Base-by-base conservation (phyloP, 2,113 vertebrate genomes). In the Alligator sinensis region DNA sequence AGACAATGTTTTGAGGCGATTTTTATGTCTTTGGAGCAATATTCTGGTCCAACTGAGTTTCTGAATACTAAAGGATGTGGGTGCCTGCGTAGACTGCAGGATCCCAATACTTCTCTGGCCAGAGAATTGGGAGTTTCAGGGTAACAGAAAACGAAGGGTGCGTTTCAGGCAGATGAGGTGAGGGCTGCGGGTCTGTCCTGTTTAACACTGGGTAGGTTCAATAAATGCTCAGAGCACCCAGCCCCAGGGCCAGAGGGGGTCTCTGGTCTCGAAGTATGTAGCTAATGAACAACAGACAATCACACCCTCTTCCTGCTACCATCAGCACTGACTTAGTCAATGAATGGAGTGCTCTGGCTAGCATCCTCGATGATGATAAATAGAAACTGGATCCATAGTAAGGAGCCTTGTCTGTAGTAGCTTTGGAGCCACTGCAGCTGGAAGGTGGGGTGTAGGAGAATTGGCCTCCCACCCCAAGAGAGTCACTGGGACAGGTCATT, bases 361-460 rank as follows among this genome's bases (percentile, higher is more conserved):
- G 30, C 14, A 5, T 7, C 47, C 47, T 28, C 28, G 77, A 25
- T 30, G 21, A 38, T 11, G 54, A 6, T 68, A 68, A 57, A 47
- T 21, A 13, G 60, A 28, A 59, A 64, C 28, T 21, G 57, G 18
- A 22, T 28, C 28, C 27, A 77, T 25, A 27, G 0, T 0, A 34
- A n/a, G 18, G 5, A 63, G 0, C 1, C 5, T 34, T 22, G 27
- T 12, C 25, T 1, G 28, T 27, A n/a, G 34, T 27, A 80, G 47
- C 3, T 16, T 82, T 87, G 54, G 60, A 72, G 25, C 28, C n/a
- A 7, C 60, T 74, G 34, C 34, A 74, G 70, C 70, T 59, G 27
- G 66, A 28, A 80, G 62, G 77, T 30, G 72, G 28, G 22, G 30
- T 25, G 34, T 38, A 27, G 38, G 28, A 84, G 68, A 25, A 8